A percentile compares a stretch with the other conserved stretches of the same genome.
phyloP scores from a whole-genome alignment of 2,888 invertebrate species.

The Keiferia lycopersicella region DNA sequence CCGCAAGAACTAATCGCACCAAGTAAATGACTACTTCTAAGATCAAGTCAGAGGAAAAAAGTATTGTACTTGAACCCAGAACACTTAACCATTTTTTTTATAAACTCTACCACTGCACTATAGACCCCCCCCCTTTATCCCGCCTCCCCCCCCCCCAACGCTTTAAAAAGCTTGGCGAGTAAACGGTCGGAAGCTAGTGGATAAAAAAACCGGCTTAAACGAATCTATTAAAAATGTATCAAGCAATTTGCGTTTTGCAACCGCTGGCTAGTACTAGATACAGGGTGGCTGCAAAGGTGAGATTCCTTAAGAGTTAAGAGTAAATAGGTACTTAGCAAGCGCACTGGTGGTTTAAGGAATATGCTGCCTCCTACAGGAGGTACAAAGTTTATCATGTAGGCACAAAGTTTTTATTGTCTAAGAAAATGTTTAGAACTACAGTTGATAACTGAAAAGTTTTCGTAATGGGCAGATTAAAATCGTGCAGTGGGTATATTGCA shows the following conservation, averaged over 20 bases:
- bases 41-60: no score
- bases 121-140: background rate
- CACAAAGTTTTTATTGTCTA: no score
- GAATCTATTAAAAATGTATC: constrained; percentile 75
- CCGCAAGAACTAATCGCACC: no score
- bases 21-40: no score
- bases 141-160: constrained; percentile 30
- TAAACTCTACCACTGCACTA: background rate
- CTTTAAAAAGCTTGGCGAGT: constrained; percentile 55
- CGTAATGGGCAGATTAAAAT: no score
- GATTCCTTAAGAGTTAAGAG: background rate
- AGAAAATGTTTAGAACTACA: no score
- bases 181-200: constrained; percentile 52
- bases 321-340: no score
- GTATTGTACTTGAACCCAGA: constrained; percentile 32
- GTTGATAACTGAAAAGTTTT: no score
- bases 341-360: no score
- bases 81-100: constrained; percentile 9
- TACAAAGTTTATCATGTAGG: no score
- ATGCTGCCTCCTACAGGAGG: no score
- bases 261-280: background rate
- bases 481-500: no score
- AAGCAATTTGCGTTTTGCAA: constrained; percentile 64
- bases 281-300: background rate
- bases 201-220: constrained; percentile 74